phyloP scores from a whole-genome alignment of 2,113 vertebrate species.

The Hippocampus zosterae region DNA sequence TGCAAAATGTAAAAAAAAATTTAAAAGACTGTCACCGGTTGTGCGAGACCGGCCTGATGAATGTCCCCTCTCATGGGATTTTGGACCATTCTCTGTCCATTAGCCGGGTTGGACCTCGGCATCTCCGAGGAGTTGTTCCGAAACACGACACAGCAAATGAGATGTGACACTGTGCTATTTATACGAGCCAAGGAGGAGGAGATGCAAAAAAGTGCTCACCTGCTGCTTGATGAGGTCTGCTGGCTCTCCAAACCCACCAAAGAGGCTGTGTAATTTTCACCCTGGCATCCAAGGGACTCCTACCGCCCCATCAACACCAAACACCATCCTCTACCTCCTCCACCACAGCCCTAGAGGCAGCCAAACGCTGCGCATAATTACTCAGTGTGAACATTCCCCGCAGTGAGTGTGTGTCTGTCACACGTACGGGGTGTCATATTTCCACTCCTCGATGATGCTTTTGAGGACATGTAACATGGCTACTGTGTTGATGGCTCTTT shows the following conservation, averaged over 20 bases:
- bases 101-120: slow-evolving; percentile 28
- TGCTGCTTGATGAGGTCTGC: slow-evolving; percentile 68
- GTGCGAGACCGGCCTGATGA: neutral
- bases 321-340: slow-evolving; percentile 15
- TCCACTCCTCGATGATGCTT: slow-evolving; percentile 30
- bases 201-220: slow-evolving; percentile 46
- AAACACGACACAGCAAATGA: slow-evolving; percentile 65
- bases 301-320: slow-evolving; percentile 2
- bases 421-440: slow-evolving; percentile 36
- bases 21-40: neutral
- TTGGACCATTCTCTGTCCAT: slow-evolving; percentile 42
- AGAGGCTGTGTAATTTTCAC: slow-evolving; percentile 65
- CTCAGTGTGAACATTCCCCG: slow-evolving; percentile 61
- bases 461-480: slow-evolving; percentile 41
- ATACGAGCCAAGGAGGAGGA: slow-evolving; percentile 52
- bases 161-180: slow-evolving; percentile 72
- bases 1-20: neutral
- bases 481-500: slow-evolving; percentile 18
- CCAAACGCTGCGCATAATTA: slow-evolving; percentile 65
- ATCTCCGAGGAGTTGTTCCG: slow-evolving; percentile 53
- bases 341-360: slow-evolving; percentile 42
- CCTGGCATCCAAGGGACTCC: slow-evolving; percentile 42
- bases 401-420: slow-evolving; percentile 39
- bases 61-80: neutral
- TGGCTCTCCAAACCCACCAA: slow-evolving; percentile 46